Percentiles rank a stretch among this genome's conserved stretches.
Conservation (phyloP, 2,797 vertebrate species). For the Knipowitschia caucasica region DNA sequence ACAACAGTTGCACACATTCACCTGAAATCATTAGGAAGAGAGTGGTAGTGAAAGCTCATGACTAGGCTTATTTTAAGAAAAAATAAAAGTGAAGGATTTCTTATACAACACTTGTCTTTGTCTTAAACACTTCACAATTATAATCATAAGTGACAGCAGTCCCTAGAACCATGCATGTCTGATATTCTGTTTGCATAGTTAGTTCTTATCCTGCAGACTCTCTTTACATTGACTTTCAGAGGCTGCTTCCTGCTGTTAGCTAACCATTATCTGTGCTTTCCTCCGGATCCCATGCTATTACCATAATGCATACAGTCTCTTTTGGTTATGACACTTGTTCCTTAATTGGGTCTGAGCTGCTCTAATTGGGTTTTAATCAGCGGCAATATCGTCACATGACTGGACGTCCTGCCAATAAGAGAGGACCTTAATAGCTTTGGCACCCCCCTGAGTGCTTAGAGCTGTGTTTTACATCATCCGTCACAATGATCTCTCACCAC, state of each 20-base stretch:
- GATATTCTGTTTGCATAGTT: neutral
- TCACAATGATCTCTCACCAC: constrained; percentile 11
- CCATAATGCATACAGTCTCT: neutral
- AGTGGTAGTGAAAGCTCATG: too few relatives aligned
- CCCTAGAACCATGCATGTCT: neutral
- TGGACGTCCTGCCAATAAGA: constrained; percentile 19
- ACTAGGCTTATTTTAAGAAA: too few relatives aligned
- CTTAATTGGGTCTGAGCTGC: neutral
- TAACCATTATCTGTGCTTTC: neutral
- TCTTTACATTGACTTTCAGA: neutral
- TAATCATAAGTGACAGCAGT: too few relatives aligned
- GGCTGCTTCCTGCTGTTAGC: constrained; percentile 1
- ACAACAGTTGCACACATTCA: too few relatives aligned
- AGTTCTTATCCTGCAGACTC: neutral
- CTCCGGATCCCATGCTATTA: neutral
- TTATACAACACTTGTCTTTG: too few relatives aligned
- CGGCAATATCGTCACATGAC: neutral
- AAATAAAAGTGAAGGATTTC: too few relatives aligned
- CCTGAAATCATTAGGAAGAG: too few relatives aligned
- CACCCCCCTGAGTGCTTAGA: constrained; percentile 12
- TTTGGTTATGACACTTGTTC: constrained; percentile 7
- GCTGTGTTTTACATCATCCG: constrained; percentile 28
- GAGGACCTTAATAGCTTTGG: constrained; percentile 7
- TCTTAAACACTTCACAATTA: too few relatives aligned
- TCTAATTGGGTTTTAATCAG: constrained; percentile 18